A percentile compares a stretch with the other conserved stretches of the same genome.
phyloP scores from a whole-genome alignment of 2,797 vertebrate species.

The Galaxias olidus region DNA sequence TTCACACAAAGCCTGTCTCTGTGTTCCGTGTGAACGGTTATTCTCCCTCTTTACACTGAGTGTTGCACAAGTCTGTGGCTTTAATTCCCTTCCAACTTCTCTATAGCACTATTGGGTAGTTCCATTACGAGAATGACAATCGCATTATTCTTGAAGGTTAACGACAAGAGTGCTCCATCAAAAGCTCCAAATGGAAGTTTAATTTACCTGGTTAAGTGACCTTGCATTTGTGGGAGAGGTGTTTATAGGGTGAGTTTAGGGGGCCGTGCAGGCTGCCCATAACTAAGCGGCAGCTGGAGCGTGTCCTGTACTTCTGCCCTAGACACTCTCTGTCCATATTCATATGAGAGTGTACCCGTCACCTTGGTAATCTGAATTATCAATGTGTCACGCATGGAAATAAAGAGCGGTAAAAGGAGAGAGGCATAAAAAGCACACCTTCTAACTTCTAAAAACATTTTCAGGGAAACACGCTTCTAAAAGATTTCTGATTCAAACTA shows the following conservation, averaged over 20 bases:
- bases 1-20: conserved; percentile 11
- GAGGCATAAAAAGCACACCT: too few species aligned
- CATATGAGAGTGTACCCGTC: conserved; percentile 1
- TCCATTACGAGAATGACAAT: conserved; percentile 47
- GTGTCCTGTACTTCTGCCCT: not conserved
- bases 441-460: too few species aligned
- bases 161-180: conserved; percentile 34
- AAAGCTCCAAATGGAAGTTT: conserved; percentile 37
- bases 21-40: conserved; percentile 30
- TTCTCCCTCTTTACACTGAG: conserved; percentile 20
- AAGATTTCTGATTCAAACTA: too few species aligned
- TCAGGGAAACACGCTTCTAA: too few species aligned
- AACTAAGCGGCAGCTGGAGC: conserved; percentile 3
- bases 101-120: conserved; percentile 3
- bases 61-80: conserved; percentile 41
- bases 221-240: conserved; percentile 3
- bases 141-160: conserved; percentile 51
- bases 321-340: not conserved
- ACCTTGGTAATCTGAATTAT: not conserved
- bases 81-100: conserved; percentile 13
- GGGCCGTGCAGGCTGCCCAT: not conserved
- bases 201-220: conserved; percentile 45
- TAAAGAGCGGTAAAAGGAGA: too few species aligned
- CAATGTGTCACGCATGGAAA: not conserved
- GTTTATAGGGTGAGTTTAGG: conserved; percentile 26